Evolutionary conservation across 2,113 vertebrate genomes (phyloP), one percentile per base, ranked within the genome.

Genomic region (Melanocharis versteri): DNA sequence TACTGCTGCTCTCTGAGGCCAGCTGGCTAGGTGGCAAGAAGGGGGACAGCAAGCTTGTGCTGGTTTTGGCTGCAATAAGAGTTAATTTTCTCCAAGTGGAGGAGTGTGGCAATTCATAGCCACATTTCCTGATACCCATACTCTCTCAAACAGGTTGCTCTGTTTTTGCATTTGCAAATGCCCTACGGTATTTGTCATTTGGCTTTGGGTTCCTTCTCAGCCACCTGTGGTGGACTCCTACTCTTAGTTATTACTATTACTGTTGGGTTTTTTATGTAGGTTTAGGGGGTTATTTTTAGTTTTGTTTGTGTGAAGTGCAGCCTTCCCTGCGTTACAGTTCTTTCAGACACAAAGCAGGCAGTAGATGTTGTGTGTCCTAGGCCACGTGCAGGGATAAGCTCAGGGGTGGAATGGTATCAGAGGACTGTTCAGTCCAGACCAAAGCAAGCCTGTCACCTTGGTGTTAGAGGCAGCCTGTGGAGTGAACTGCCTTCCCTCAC

Each of bases 361-460:
- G 31, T 21, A 30, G 42, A 28, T 61, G 10, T 33, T 51, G 19
- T 66, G 31, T 75, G 37, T 79, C 35, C 40, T 42, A 33, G 31
- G 37, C 42, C 37, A 14, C 0, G 0, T 33, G n/a, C 27, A 57
- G 58, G 20, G 9, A 15, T 56, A 26, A 47, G 6, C 16, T 45
- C 26, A 4, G 54, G 68, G 37, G 14, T 50, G n/a, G 48, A 11
- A 20, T 72, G 31, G 31, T 18, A 3, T 61, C 44, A 65, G 39
- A 68, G 37, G 17, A 31, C 0, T 6, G 24, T 37, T 96, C 54
- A 42, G 5, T 26, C 39, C 33, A 44, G n/a, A 11, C 27, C 13
- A 28, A 68, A 64, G 15, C 28, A 37, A 61, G 17, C 12, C 53
- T 58, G 23, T 72, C 42, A 15, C 31, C 39, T 23, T 53, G 57